These are phyloP conservation scores for Odocoileus virginianus DNA, from an alignment of 2,113 vertebrate genomes.

Conservation along the genomic window DNA sequence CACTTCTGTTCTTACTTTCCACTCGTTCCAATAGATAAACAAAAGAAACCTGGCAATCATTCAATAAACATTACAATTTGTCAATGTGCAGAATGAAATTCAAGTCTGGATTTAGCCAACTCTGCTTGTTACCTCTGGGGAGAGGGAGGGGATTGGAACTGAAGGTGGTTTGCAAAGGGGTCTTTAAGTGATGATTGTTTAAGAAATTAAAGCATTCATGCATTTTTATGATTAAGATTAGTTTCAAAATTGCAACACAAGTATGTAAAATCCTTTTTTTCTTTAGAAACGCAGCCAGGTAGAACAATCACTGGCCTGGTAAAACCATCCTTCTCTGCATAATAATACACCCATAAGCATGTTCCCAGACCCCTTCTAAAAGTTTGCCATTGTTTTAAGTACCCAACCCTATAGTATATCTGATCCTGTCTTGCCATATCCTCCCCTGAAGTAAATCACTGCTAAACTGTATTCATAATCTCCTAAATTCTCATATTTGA, in stretches of 20 bases:
- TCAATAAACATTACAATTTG: background rate
- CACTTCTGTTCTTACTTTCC: background rate
- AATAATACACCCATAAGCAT: background rate
- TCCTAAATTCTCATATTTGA: background rate
- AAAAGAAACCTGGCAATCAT: background rate
- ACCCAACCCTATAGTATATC: background rate
- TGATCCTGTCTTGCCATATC: background rate
- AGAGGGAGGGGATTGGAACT: background rate
- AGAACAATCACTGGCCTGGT: background rate
- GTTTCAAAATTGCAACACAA: slow-evolving; percentile 23
- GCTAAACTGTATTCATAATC: background rate
- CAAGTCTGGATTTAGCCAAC: background rate
- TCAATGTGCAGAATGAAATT: background rate
- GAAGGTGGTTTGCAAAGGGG: background rate
- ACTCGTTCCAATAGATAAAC: background rate
- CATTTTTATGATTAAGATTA: slow-evolving; percentile 16
- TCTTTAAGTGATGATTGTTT: background rate
- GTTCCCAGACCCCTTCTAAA: background rate
- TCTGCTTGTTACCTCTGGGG: background rate
- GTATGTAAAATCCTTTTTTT: background rate
- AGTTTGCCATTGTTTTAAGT: background rate
- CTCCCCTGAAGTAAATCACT: background rate
- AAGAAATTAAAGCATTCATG: background rate
- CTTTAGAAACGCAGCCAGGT: background rate
- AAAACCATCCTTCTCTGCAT: background rate